phyloP scores from a whole-genome alignment of 2,797 vertebrate genomes.

The Anabas testudineus region DNA sequence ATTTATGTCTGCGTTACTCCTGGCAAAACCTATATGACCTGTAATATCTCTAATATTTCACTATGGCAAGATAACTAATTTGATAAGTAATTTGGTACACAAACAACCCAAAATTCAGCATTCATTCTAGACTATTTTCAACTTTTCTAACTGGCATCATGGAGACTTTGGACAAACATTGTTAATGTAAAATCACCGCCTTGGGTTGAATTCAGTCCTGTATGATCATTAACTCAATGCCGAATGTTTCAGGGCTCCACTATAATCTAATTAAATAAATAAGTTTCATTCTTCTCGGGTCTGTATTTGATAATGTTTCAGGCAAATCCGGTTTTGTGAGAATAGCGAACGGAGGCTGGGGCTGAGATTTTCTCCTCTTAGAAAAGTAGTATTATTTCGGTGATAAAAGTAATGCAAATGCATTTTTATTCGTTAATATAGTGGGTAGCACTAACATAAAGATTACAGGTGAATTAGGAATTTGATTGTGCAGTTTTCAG shows the following conservation, averaged over 20 bases:
- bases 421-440: rapidly evolving
- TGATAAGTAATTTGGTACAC: not conserved
- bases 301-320: not conserved
- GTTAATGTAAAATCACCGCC: not conserved
- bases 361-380: not conserved
- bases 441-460: rapidly evolving
- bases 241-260: not conserved
- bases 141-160: not conserved
- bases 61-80: not conserved
- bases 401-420: not conserved
- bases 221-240: not conserved
- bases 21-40: not conserved
- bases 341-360: not conserved
- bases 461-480: rapidly evolving
- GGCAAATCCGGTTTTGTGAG: rapidly evolving
- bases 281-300: rapidly evolving
- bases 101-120: rapidly evolving
- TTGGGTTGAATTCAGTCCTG: not conserved
- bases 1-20: not conserved
- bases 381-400: rapidly evolving
- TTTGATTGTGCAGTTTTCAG: not conserved
- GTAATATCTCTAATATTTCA: too few species aligned
- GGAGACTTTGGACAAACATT: not conserved
- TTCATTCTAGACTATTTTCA: too few species aligned
- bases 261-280: not conserved